A percentile compares a stretch with the other conserved stretches of the same genome.
Conservation (phyloP, 2,888 invertebrate species). For the Choreutis nemorana region DNA sequence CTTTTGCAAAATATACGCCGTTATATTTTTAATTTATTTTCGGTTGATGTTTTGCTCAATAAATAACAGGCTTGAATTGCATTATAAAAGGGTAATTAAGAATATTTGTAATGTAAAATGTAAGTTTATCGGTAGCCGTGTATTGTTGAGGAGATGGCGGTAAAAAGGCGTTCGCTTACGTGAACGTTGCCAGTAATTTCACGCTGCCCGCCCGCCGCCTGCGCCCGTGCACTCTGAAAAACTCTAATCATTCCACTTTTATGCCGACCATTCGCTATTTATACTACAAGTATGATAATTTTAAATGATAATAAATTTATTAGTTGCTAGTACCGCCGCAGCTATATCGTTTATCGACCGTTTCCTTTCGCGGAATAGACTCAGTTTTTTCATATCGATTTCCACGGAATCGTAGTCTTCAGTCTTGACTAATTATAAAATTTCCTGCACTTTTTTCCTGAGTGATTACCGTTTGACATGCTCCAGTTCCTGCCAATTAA, state of each 20-base stretch:
- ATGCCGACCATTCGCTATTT: slow-evolving; percentile 30
- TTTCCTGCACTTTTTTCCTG: no score
- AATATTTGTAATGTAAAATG: no score
- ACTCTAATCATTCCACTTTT: slow-evolving; percentile 34
- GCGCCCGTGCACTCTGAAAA: slow-evolving; percentile 34
- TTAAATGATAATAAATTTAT: slow-evolving; percentile 39
- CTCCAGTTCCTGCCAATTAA: no score
- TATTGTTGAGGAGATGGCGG: no score
- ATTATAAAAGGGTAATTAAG: no score
- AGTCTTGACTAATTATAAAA: no score
- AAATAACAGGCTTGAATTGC: no score
- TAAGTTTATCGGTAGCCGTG: no score
- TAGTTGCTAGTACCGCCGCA: slow-evolving; percentile 21
- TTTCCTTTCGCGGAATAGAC: slow-evolving; percentile 40
- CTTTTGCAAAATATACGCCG: no score
- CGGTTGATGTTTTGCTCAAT: no score
- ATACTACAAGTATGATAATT: slow-evolving; percentile 47
- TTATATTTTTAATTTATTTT: no score
- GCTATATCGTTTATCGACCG: slow-evolving; percentile 42
- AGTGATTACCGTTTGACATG: no score
- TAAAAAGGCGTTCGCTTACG: slow-evolving; percentile 17
- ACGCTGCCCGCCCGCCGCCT: slow-evolving; percentile 32
- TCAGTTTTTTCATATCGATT: slow-evolving; percentile 34
- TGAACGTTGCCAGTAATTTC: slow-evolving; percentile 37
- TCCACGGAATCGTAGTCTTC: slow-evolving; percentile 32